These are phyloP conservation scores for Anguilla japonica DNA, from an alignment of 2,113 vertebrate genomes.

Conservation along the genomic window DNA sequence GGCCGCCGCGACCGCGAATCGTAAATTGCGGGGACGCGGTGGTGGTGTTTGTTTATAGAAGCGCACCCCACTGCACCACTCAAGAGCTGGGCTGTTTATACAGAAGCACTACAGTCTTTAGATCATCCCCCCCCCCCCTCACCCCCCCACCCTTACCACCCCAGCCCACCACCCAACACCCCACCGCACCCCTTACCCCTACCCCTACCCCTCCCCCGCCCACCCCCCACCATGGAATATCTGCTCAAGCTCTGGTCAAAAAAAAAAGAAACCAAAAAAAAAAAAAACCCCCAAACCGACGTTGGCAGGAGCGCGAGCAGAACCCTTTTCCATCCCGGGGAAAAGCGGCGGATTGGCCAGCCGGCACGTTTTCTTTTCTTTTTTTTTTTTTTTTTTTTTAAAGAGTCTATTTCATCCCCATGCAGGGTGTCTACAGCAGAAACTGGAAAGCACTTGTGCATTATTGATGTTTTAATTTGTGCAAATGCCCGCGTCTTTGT, in stretches of 20 bases:
- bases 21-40: conserved; percentile 61
- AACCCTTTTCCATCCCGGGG: conserved; percentile 38
- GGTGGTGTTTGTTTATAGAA: conserved; percentile 68
- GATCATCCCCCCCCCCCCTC: conserved; percentile 24
- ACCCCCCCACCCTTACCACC: conserved; percentile 39
- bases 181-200: conserved; percentile 29
- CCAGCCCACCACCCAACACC: background rate
- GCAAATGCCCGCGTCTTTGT: conserved; percentile 81
- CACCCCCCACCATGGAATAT: conserved; percentile 36
- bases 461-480: conserved; percentile 85
- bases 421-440: conserved; percentile 68
- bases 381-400: background rate
- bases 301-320: background rate
- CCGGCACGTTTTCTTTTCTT: conserved; percentile 32
- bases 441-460: conserved; percentile 79
- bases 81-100: conserved; percentile 71
- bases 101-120: conserved; percentile 58
- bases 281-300: background rate
- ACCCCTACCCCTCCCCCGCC: conserved; percentile 36
- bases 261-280: background rate
- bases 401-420: conserved; percentile 60
- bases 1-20: conserved; percentile 62
- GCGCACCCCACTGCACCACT: conserved; percentile 61
- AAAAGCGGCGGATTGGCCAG: background rate
- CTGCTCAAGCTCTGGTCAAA: conserved; percentile 44